Percentiles rank a stretch among this genome's conserved stretches.
Evolutionary conservation across 2,113 vertebrate genomes (phyloP).

Genomic region (Anoplopoma fimbria): DNA sequence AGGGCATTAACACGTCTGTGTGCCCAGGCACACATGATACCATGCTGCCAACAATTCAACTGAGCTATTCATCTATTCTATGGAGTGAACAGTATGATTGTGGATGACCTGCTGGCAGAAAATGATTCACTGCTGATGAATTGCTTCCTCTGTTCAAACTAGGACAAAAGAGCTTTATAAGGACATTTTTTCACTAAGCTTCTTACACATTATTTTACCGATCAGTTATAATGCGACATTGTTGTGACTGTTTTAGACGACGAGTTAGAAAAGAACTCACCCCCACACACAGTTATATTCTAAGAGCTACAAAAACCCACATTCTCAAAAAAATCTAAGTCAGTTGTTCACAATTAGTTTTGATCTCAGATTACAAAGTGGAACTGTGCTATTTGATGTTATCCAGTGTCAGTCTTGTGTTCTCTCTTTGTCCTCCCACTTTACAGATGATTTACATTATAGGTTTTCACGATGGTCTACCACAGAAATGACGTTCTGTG

Average conservation of each 20-base stretch:
- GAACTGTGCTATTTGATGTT: constrained; percentile 43
- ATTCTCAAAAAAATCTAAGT: constrained; percentile 32
- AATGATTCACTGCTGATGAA: constrained; percentile 11
- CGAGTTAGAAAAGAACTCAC: background rate
- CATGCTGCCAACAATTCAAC: constrained; percentile 20
- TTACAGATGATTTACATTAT: constrained; percentile 68
- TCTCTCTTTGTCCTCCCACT: constrained; percentile 42
- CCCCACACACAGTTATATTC: background rate
- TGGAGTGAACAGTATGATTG: constrained; percentile 13
- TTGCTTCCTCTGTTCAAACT: constrained; percentile 12
- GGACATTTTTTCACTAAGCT: background rate
- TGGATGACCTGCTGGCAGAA: constrained; percentile 21
- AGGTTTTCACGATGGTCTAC: constrained; percentile 60
- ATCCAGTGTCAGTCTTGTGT: constrained; percentile 39
- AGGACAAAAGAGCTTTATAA: background rate
- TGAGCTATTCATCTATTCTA: constrained; percentile 11
- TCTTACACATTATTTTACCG: background rate
- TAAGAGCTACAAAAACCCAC: constrained; percentile 13
- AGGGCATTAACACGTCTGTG: constrained; percentile 1
- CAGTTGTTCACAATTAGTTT: constrained; percentile 58
- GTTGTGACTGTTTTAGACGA: background rate
- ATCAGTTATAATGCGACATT: background rate
- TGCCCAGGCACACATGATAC: constrained; percentile 26
- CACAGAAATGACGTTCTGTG: constrained; percentile 60
- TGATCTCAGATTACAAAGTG: constrained; percentile 63